These are phyloP conservation scores for Amorpha juglandis DNA, from an alignment of 2,888 invertebrate species.

Conservation along the genomic window DNA sequence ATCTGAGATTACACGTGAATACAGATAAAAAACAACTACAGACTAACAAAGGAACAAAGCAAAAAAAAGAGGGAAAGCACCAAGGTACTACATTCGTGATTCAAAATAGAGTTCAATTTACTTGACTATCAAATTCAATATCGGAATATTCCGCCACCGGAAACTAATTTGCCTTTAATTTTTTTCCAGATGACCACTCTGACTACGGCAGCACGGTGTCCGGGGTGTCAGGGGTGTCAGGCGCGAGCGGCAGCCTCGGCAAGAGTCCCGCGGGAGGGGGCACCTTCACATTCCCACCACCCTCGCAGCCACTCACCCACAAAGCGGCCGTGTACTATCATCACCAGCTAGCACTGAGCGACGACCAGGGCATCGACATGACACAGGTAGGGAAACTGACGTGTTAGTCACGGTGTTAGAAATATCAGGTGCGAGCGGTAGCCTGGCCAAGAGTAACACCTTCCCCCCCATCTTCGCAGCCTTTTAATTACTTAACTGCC, in stretches of 20 bases:
- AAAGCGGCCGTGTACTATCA: conserved; percentile 92
- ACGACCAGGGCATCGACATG: conserved; percentile 95
- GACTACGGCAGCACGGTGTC: conserved; percentile 87
- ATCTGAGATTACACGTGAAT: too few species aligned
- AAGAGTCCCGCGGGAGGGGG: conserved; percentile 86
- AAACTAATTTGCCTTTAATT: not conserved
- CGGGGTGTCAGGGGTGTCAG: conserved; percentile 81
- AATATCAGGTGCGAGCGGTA: too few species aligned
- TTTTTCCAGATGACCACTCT: conserved; percentile 86
- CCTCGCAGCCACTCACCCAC: conserved; percentile 88
- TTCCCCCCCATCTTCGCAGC: too few species aligned
- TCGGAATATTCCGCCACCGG: not conserved
- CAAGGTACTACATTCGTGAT: too few species aligned
- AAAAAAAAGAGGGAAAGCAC: too few species aligned
- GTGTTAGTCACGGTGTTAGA: too few species aligned
- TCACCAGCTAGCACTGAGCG: conserved; percentile 91
- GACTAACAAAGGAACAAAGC: too few species aligned
- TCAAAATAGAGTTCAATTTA: too few species aligned
- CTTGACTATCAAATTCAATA: too few species aligned
- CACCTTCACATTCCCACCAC: conserved; percentile 90
- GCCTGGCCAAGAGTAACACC: too few species aligned
- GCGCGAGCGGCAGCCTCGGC: conserved; percentile 85
- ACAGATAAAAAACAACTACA: too few species aligned
- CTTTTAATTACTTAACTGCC: too few species aligned
- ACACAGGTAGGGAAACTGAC: conserved; percentile 84